Percentiles rank a stretch among this genome's conserved stretches.
phyloP scores from a whole-genome alignment of 2,797 vertebrate genomes.

The Enteromius argenteus region DNA sequence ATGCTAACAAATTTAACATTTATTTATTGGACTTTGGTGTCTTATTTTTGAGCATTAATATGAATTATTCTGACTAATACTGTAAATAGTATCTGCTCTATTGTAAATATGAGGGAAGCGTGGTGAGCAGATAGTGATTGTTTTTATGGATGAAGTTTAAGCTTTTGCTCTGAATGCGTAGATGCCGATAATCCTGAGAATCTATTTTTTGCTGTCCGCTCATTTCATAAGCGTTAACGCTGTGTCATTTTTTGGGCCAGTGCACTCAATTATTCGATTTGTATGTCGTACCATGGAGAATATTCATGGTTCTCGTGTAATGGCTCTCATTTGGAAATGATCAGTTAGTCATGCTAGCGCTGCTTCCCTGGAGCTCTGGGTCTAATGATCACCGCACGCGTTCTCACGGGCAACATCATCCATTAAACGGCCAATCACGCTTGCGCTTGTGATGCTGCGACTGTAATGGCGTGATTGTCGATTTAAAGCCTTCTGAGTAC shows the following conservation, averaged over 20 bases:
- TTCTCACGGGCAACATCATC: slow-evolving; percentile 57
- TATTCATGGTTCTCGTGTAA: slow-evolving; percentile 62
- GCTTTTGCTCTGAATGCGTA: slow-evolving; percentile 50
- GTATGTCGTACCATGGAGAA: slow-evolving; percentile 56
- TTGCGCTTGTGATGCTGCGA: slow-evolving; percentile 42
- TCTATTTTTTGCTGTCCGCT: slow-evolving; percentile 39
- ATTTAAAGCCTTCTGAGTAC: slow-evolving; percentile 16
- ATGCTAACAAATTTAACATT: neutral
- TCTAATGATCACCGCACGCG: slow-evolving; percentile 52
- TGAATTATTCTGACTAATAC: neutral
- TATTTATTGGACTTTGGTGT: neutral
- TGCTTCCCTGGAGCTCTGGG: slow-evolving; percentile 53
- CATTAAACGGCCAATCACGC: slow-evolving; percentile 60
- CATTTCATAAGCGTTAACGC: slow-evolving; percentile 42
- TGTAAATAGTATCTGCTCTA: neutral
- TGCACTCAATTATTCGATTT: slow-evolving; percentile 61
- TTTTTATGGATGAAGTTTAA: slow-evolving; percentile 19
- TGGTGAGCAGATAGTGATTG: neutral
- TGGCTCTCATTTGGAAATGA: slow-evolving; percentile 63
- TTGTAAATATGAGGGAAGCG: neutral
- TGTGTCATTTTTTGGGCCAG: slow-evolving; percentile 53
- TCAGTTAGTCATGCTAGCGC: slow-evolving; percentile 61
- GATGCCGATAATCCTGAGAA: slow-evolving; percentile 17
- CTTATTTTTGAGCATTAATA: neutral
- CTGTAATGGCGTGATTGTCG: slow-evolving; percentile 30